These are phyloP conservation scores for Rhinichthys osculus DNA, from an alignment of 2,797 vertebrate species.

Conservation along the genomic window DNA sequence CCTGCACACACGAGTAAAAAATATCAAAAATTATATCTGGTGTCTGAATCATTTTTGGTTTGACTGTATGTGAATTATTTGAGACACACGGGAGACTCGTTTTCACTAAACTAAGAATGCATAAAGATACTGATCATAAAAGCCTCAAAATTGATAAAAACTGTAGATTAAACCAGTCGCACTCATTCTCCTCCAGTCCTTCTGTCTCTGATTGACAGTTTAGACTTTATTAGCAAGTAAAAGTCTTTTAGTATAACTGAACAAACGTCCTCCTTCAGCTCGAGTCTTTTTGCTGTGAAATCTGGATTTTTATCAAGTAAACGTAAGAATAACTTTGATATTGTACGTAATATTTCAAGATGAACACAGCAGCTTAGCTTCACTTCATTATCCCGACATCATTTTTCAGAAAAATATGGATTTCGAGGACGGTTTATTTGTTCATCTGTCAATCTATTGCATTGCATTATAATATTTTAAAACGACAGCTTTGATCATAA, in stretches of 20 bases:
- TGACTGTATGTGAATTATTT: background rate
- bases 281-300: background rate
- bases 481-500: too few relatives aligned
- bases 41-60: too few relatives aligned
- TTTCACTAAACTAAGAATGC: background rate
- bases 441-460: background rate
- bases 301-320: background rate
- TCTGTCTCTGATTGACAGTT: background rate
- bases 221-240: background rate
- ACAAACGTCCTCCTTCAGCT: background rate
- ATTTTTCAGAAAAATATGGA: background rate
- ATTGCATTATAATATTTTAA: too few relatives aligned
- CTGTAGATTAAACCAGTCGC: background rate
- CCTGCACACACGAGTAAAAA: too few relatives aligned
- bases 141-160: background rate
- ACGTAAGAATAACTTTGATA: background rate
- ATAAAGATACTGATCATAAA: background rate
- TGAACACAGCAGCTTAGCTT: background rate
- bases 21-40: too few relatives aligned
- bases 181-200: background rate
- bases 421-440: background rate
- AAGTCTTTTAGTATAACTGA: background rate
- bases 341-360: background rate
- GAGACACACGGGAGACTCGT: background rate
- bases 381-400: too few relatives aligned